A percentile compares a stretch with the other conserved stretches of the same genome.
These are phyloP conservation scores for Lophotriccus pileatus DNA, from an alignment of 2,797 vertebrate species.

Conservation along the genomic window DNA sequence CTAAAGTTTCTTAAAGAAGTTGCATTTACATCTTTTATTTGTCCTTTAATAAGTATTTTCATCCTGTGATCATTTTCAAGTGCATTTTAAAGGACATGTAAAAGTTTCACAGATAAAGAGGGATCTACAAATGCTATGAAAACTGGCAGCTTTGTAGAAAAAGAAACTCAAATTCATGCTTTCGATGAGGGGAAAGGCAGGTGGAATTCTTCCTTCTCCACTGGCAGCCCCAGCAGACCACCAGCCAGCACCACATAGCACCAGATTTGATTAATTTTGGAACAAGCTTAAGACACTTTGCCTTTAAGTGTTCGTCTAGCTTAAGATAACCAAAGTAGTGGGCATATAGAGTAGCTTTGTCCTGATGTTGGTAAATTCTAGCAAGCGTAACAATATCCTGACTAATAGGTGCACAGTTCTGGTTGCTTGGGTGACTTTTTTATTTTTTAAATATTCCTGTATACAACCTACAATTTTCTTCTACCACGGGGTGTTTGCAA, in stretches of 20 bases:
- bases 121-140: background rate
- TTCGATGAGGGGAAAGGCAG: background rate
- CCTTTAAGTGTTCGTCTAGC: background rate
- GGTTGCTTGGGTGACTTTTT: background rate
- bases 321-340: background rate
- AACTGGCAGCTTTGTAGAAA: background rate
- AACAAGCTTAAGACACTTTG: background rate
- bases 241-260: background rate
- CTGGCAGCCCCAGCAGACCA: background rate
- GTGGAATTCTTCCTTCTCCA: background rate
- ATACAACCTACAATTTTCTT: background rate
- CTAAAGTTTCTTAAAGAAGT: background rate
- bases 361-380: background rate
- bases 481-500: background rate
- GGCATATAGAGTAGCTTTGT: background rate
- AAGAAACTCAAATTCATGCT: background rate
- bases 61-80: background rate
- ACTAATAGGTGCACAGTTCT: background rate
- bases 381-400: background rate
- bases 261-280: background rate
- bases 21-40: background rate
- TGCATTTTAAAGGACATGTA: background rate
- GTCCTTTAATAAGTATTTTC: background rate
- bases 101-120: background rate
- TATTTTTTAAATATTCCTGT: background rate